These are phyloP conservation scores for Neogale vison DNA, from an alignment of 2,113 vertebrate species.

Conservation along the genomic window DNA sequence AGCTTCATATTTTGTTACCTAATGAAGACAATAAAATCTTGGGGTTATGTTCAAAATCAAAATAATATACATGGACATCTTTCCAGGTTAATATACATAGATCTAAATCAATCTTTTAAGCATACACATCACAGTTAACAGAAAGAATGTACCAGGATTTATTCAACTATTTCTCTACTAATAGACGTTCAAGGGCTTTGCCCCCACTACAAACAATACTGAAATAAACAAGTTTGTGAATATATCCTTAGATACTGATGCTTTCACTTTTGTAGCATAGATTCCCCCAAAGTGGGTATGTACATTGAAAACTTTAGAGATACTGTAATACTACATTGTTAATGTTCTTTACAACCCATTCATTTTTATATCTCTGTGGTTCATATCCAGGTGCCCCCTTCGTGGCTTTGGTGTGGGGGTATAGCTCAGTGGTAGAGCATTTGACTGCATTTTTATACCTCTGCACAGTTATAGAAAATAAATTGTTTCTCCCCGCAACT, in stretches of 20 bases:
- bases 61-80: not conserved
- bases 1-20: not conserved
- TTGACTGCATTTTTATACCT: constrained; percentile 38
- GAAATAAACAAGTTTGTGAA: constrained; percentile 9
- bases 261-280: not conserved
- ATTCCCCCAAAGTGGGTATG: not conserved
- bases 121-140: not conserved
- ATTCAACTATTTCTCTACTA: not conserved
- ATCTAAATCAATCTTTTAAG: constrained; percentile 20
- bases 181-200: not conserved
- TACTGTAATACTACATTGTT: constrained; percentile 24
- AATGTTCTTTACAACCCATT: constrained; percentile 55
- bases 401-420: too few species aligned
- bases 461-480: constrained; percentile 48
- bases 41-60: not conserved
- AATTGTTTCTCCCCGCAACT: constrained; percentile 44
- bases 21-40: not conserved
- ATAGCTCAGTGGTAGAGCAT: too few species aligned
- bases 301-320: constrained; percentile 2
- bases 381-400: too few species aligned
- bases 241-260: not conserved
- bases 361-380: constrained; percentile 36
- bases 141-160: not conserved
- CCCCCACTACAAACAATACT: not conserved
- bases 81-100: not conserved